Evolutionary conservation across 2,113 vertebrate genomes (phyloP).

Genomic region (Syngnathus floridae): DNA sequence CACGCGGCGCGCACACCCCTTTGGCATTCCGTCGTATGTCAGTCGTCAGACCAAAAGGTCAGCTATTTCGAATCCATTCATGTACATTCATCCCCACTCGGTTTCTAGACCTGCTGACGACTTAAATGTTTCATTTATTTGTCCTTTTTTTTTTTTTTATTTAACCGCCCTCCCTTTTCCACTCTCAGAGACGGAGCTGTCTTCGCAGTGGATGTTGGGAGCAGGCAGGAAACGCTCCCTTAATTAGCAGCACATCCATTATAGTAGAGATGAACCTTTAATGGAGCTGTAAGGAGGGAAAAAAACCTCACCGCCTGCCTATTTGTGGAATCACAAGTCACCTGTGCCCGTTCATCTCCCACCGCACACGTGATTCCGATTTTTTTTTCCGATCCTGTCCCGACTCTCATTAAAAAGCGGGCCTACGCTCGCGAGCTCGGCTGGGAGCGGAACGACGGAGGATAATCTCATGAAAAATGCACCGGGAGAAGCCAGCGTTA

Average conservation of each 20-base stretch:
- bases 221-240: conserved; percentile 32
- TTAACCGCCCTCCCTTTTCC: conserved; percentile 10
- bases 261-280: conserved; percentile 52
- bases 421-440: conserved; percentile 36
- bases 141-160: conserved; percentile 8
- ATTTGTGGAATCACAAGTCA: conserved; percentile 12
- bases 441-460: conserved; percentile 52
- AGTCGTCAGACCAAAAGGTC: conserved; percentile 51
- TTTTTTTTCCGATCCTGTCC: conserved; percentile 15
- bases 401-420: background rate
- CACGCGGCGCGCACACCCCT: conserved; percentile 5
- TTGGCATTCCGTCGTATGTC: conserved; percentile 18
- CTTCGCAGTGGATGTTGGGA: conserved; percentile 34
- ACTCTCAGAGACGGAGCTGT: conserved; percentile 2
- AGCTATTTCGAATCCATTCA: conserved; percentile 43
- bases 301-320: conserved; percentile 21
- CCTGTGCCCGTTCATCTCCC: conserved; percentile 26
- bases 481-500: conserved; percentile 53
- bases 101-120: conserved; percentile 29
- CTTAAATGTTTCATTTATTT: conserved; percentile 48
- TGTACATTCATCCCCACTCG: conserved; percentile 46
- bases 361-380: conserved; percentile 20
- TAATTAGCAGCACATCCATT: conserved; percentile 56
- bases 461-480: conserved; percentile 73
- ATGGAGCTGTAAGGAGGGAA: conserved; percentile 40